Conservation (phyloP, 1,140 invertebrate genomes). For the Oreohelix idahoensis region DNA sequence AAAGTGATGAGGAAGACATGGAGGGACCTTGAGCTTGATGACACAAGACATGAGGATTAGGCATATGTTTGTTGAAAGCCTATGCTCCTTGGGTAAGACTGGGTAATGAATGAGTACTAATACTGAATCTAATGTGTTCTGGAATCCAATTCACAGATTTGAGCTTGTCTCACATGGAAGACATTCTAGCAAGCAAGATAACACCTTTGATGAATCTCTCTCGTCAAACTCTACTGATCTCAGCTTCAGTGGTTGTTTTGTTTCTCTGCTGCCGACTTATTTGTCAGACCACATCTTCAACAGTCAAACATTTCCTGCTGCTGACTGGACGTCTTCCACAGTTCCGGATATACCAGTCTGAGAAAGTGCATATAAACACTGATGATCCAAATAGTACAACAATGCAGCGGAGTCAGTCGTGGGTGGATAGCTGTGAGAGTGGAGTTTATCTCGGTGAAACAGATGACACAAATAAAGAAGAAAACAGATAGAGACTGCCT, state of each 20-base stretch:
- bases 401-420: conserved; percentile 58
- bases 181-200: conserved; percentile 44
- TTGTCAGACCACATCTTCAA: conserved; percentile 42
- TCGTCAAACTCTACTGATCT: conserved; percentile 15
- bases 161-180: conserved; percentile 42
- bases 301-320: conserved; percentile 52
- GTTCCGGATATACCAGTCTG: conserved; percentile 51
- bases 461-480: conserved; percentile 29
- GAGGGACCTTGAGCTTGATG: too few species aligned
- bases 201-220: conserved; percentile 44
- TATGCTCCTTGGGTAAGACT: too few species aligned
- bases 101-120: too few species aligned
- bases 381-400: conserved; percentile 32
- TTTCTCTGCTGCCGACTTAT: conserved; percentile 11
- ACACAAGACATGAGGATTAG: too few species aligned
- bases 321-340: conserved; percentile 49
- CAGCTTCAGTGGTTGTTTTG: not conserved
- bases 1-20: too few species aligned
- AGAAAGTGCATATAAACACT: conserved; percentile 47
- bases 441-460: conserved; percentile 59
- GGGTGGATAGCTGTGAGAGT: conserved; percentile 63
- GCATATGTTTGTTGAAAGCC: too few species aligned
- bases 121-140: not conserved
- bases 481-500: not conserved
- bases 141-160: conserved; percentile 37